These are phyloP conservation scores for Thinocorus orbignyianus DNA, from an alignment of 2,113 vertebrate species.

Conservation along the genomic window DNA sequence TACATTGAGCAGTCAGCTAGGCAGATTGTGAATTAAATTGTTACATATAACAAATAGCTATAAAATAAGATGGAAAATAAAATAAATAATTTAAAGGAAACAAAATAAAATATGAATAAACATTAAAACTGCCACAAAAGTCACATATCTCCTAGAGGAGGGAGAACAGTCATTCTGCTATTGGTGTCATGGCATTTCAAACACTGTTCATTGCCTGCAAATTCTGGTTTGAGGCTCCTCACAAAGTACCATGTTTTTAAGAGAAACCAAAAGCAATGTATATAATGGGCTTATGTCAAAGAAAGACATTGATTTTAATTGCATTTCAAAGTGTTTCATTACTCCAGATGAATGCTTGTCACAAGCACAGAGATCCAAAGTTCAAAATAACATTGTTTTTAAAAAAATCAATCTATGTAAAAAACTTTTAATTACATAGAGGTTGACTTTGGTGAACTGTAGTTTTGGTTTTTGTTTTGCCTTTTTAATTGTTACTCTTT, in stretches of 20 bases:
- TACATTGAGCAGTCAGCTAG: background rate
- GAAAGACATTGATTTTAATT: conserved; percentile 39
- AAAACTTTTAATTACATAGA: conserved; percentile 8
- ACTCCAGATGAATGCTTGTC: conserved; percentile 20
- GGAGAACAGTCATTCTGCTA: background rate
- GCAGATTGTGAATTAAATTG: background rate
- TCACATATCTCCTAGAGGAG: background rate
- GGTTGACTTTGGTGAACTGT: background rate
- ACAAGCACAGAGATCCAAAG: background rate
- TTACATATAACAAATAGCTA: background rate
- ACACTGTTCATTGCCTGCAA: background rate
- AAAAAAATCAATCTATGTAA: background rate
- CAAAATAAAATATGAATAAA: background rate
- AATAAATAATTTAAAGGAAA: background rate
- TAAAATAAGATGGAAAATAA: background rate
- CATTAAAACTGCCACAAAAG: background rate
- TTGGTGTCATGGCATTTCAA: background rate
- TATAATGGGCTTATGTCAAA: background rate
- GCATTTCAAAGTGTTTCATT: conserved; percentile 21
- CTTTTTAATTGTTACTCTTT: background rate
- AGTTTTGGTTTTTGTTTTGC: background rate
- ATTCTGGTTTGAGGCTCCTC: background rate
- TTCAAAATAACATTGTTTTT: conserved; percentile 14
- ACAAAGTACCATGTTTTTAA: background rate
- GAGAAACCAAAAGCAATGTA: background rate